Evolutionary conservation across 92 coral and sea anemone genomes (phyloP).

Genomic region (Blastomussa wellsi): DNA sequence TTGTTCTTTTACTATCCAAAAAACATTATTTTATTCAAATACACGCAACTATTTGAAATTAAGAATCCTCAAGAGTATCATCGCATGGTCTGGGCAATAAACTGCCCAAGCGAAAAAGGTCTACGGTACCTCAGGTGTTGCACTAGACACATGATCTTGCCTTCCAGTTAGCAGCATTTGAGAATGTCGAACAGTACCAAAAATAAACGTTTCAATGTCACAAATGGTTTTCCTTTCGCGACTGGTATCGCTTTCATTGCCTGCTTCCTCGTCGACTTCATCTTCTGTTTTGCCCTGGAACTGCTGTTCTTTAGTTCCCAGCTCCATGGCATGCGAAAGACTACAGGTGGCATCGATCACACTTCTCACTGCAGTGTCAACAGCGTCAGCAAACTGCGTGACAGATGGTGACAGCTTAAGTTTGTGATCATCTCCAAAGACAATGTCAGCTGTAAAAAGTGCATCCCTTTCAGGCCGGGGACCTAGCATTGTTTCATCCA

Average conservation of each 20-base stretch:
- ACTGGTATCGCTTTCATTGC: neutral
- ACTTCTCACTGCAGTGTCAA: slow-evolving; percentile 64
- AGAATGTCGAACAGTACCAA: neutral
- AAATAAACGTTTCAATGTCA: slow-evolving; percentile 19
- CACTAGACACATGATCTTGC: neutral
- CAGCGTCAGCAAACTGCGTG: slow-evolving; percentile 61
- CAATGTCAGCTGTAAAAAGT: slow-evolving; percentile 63
- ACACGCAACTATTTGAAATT: too few species aligned
- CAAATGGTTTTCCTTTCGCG: neutral
- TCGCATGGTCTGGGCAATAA: too few species aligned
- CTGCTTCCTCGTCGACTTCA: neutral
- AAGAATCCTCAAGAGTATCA: too few species aligned
- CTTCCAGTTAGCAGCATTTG: neutral
- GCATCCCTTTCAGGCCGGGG: slow-evolving; percentile 85
- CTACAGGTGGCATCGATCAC: slow-evolving; percentile 76
- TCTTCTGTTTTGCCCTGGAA: slow-evolving; percentile 18
- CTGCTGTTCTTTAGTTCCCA: slow-evolving; percentile 50
- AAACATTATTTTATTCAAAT: too few species aligned
- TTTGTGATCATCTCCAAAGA: slow-evolving; percentile 69
- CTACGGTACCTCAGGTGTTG: slow-evolving; percentile 19
- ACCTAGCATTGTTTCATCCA: slow-evolving; percentile 74
- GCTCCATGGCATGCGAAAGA: slow-evolving; percentile 81
- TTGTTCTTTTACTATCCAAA: too few species aligned
- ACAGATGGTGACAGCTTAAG: slow-evolving; percentile 72
- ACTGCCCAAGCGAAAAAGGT: too few species aligned